Conservation (phyloP, 2,888 invertebrate species). For the Orthonychiurus folsomi region DNA sequence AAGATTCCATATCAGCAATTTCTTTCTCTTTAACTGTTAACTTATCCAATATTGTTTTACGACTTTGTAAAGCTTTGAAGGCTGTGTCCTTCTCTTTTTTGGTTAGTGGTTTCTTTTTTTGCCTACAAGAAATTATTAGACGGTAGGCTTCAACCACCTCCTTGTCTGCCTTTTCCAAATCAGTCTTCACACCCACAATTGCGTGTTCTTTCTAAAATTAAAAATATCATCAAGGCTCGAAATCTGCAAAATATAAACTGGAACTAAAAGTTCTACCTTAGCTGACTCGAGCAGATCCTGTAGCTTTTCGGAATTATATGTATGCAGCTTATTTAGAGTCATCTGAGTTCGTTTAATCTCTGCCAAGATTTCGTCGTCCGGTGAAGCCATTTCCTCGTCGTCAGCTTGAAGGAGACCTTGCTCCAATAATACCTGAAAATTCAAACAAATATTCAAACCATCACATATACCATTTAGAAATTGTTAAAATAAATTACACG, state of each 20-base stretch:
- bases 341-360: slow-evolving; percentile 82
- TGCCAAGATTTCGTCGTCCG: slow-evolving; percentile 76
- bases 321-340: slow-evolving; percentile 65
- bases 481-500: no score
- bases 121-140: slow-evolving; percentile 65
- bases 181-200: slow-evolving; percentile 44
- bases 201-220: slow-evolving; percentile 22
- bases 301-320: slow-evolving; percentile 68
- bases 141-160: slow-evolving; percentile 69
- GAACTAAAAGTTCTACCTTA: slow-evolving; percentile 20
- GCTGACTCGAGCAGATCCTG: slow-evolving; percentile 49
- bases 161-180: slow-evolving; percentile 44
- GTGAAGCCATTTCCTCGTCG: slow-evolving; percentile 24
- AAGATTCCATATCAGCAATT: no score
- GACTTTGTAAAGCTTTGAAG: slow-evolving; percentile 60
- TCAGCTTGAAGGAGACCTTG: slow-evolving; percentile 30
- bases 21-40: no score
- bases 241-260: not conserved
- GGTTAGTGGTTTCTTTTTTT: slow-evolving; percentile 68
- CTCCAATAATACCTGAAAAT: slow-evolving; percentile 21
- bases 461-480: not conserved
- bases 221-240: not conserved
- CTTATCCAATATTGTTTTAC: slow-evolving; percentile 35
- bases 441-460: not conserved
- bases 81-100: slow-evolving; percentile 74